These are phyloP conservation scores for Cheirogaleus medius DNA, from an alignment of 2,113 vertebrate species.

Conservation along the genomic window DNA sequence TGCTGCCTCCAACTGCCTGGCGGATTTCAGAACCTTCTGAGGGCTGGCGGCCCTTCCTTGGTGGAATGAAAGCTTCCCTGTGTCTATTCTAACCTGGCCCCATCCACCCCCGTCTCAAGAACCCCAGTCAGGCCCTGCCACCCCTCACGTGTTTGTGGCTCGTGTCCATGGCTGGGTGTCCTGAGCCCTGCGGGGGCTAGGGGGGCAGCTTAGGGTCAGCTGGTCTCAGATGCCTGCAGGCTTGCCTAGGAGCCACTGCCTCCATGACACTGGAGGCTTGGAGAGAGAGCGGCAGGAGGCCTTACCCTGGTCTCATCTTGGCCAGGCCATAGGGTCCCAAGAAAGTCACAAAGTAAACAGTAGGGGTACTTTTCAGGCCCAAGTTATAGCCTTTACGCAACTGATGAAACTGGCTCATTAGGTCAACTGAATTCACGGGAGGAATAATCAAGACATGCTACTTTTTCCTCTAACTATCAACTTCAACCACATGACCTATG, in stretches of 20 bases:
- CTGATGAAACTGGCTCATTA: not conserved
- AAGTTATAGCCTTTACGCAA: not conserved
- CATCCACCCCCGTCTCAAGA: not conserved
- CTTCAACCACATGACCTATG: not conserved
- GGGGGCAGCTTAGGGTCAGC: not conserved
- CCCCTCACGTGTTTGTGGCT: too few relatives aligned
- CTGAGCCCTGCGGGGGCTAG: accelerated
- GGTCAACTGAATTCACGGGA: not conserved
- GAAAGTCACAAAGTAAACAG: not conserved
- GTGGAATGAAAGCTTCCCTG: not conserved
- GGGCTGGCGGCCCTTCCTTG: not conserved
- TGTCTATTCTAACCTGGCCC: not conserved
- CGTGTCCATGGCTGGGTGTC: accelerated
- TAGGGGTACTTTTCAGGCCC: not conserved
- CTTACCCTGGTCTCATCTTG: not conserved
- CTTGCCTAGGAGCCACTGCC: too few relatives aligned
- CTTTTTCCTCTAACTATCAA: not conserved
- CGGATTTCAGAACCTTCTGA: not conserved
- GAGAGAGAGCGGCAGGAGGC: not conserved
- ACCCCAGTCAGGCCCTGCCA: accelerated
- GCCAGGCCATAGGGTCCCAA: not conserved
- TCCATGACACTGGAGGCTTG: too few relatives aligned
- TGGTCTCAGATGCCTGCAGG: not conserved
- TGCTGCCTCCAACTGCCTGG: not conserved
- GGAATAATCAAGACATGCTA: not conserved